Percentiles rank a stretch among this genome's conserved stretches.
Evolutionary conservation across 2,113 vertebrate species (phyloP).

Genomic region (Trinectes maculatus): DNA sequence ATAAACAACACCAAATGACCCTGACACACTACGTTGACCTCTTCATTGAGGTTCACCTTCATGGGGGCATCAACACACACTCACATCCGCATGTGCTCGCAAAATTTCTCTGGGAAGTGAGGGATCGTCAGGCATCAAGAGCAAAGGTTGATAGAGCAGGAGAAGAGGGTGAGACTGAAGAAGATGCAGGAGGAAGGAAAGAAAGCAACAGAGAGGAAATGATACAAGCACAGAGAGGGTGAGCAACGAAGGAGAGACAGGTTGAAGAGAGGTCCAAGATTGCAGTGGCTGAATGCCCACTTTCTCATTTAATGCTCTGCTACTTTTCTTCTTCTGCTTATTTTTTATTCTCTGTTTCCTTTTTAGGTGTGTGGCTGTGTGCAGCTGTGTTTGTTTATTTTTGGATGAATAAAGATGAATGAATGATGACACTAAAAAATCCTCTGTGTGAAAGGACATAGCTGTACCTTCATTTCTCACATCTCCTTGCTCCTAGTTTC

Average conservation of each 20-base stretch:
- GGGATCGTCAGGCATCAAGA: slow-evolving; percentile 32
- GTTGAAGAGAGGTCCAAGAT: slow-evolving; percentile 15
- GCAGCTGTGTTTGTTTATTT: slow-evolving; percentile 8
- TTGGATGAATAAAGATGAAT: slow-evolving; percentile 1
- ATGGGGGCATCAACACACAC: slow-evolving; percentile 13
- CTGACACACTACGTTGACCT: slow-evolving; percentile 11
- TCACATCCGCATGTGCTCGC: too few relatives aligned
- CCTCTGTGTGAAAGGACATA: slow-evolving; percentile 10
- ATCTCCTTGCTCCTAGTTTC: slow-evolving; percentile 17
- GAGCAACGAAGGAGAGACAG: background rate
- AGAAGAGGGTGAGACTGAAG: background rate
- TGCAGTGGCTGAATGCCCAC: slow-evolving; percentile 7
- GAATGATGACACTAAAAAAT: slow-evolving; percentile 2
- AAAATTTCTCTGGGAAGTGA: slow-evolving; percentile 1
- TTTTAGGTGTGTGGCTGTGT: background rate
- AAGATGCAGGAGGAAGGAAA: slow-evolving; percentile 4
- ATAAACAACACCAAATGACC: slow-evolving; percentile 50
- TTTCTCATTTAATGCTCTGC: slow-evolving; percentile 27
- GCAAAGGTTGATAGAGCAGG: background rate
- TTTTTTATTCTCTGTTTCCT: background rate
- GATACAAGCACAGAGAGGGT: slow-evolving; percentile 11
- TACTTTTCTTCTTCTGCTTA: slow-evolving; percentile 4
- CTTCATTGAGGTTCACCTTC: slow-evolving; percentile 35
- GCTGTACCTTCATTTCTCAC: slow-evolving; percentile 7
- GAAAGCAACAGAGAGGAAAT: background rate